phyloP scores from a whole-genome alignment of 2,113 vertebrate genomes.

The Notothenia rossii region DNA sequence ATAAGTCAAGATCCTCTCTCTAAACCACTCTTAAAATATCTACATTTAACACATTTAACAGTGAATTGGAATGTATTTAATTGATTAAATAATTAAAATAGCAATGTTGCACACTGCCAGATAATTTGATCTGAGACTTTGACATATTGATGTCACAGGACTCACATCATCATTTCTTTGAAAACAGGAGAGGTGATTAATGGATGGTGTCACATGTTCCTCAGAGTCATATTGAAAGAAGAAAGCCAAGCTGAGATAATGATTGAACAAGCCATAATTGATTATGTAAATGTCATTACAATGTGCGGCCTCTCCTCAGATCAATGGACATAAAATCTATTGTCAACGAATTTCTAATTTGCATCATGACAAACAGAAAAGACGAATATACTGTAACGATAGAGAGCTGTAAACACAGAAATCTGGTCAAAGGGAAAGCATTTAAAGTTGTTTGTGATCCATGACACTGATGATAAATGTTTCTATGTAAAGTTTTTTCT shows the following conservation, averaged over 20 bases:
- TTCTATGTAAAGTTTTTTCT: neutral
- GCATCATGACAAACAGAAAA: slow-evolving; percentile 18
- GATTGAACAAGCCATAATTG: slow-evolving; percentile 36
- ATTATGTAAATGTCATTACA: slow-evolving; percentile 55
- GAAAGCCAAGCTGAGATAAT: neutral
- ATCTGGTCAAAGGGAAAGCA: neutral
- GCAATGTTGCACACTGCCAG: neutral
- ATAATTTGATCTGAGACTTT: neutral
- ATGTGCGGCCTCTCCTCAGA: neutral
- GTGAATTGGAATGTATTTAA: neutral
- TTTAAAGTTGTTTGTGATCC: neutral
- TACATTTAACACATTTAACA: neutral
- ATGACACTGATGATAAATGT: neutral
- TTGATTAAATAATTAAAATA: neutral
- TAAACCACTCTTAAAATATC: neutral
- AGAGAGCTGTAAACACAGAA: slow-evolving; percentile 10
- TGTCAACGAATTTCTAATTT: slow-evolving; percentile 32
- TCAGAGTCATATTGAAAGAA: neutral
- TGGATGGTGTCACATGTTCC: neutral
- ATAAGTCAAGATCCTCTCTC: neutral
- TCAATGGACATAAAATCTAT: slow-evolving; percentile 42
- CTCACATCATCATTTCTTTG: neutral
- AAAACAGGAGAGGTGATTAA: neutral
- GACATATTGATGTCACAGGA: neutral
- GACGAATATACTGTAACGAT: neutral